Evolutionary conservation across 2,888 invertebrate genomes (phyloP), one percentile per base, ranked within the genome.

Genomic region (Drosophila picticornis): DNA sequence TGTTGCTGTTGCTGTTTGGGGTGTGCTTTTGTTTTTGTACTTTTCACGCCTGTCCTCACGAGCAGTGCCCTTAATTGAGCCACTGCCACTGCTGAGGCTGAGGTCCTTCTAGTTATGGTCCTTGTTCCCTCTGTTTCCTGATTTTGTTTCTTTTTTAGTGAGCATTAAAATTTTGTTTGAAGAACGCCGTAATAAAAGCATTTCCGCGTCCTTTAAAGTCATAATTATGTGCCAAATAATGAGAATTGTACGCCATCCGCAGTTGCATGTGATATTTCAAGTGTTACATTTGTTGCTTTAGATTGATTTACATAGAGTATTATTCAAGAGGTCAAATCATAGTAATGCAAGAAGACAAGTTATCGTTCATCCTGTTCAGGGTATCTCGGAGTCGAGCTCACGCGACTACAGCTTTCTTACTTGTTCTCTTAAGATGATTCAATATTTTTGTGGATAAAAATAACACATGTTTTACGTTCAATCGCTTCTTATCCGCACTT

Each of bases 1-100:
- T 61, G 50, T 50, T 67, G 53, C 52, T 63, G 60, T 48, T 62
- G 56, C 34, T 56, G 62, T 58, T 62, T 63, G 66, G 72, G 63
- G 58, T 34, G 56, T 38, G 19, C 68, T 71, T 75, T 82, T 74
- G 70, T 77, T 82, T 67, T 74, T 80, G 77, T 77, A 60, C 68
- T 73, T 78, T 83, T 86, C 73, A 83, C 81, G 81, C 81, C 82
- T 83, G 75, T 80, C 68, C 77, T 63, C 53, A 60, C 53, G 63
- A 61, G 76, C 55, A 46, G 65, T 62, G 66, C 48, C 72, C 87
- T 79, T 87, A 87, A 90, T 87, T 88, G 87, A 87, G 90, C 88
- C 81, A 90, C 86, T 88, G 90, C 68, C 69, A 72, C 69, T 66
- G 66, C 67, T 68, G 64, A 65, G 69, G 66, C 70, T 51, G 52